Evolutionary conservation across 2,797 vertebrate species (phyloP), one percentile per base, ranked within the genome.

Genomic region (Hephaestus fuliginosus): DNA sequence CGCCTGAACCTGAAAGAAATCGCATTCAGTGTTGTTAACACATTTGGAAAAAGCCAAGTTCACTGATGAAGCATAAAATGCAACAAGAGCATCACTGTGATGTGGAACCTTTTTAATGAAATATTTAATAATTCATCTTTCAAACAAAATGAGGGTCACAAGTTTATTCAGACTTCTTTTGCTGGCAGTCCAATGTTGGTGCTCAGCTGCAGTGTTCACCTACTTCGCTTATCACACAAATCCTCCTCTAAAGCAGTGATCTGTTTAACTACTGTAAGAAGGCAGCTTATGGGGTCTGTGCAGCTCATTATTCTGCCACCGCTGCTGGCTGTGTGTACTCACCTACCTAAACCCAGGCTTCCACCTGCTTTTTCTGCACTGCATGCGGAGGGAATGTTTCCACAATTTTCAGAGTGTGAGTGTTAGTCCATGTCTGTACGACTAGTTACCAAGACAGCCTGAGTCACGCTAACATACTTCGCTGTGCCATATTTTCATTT

Each of bases 401-500:
- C 52, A 71, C 71, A 68, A 71, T 68, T 83, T 78, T 68, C 57
- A 66, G 36, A 56, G 65, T n/a, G 52, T 55, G 22, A 72, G 68
- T 53, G 43, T 68, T 53, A 62, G 64, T 82, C 65, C 69, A 36
- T 82, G 58, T 83, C 70, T 71, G 60, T 85, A 77, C 55, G 84
- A 61, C 74, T 82, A 86, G 81, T 84, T 90, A 86, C 66, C 44
- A 44, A 76, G 73, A 76, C 70, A 61, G 74, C 51, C 70, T 81
- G 80, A 80, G 78, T 84, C 82, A 86, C 58, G 74, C 57, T 48
- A 81, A 72, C 80, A 83, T 58, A 73, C 73, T 78, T 82, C 53
- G 28, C 64, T 5, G 63, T 71, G 78, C 81, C 81, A 30, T 74
- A 71, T 77, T 89, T 80, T 81, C 69, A 79, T 67, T 86, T 41